phyloP scores from a whole-genome alignment of 2,888 invertebrate species.

The Augochlorella aurata region DNA sequence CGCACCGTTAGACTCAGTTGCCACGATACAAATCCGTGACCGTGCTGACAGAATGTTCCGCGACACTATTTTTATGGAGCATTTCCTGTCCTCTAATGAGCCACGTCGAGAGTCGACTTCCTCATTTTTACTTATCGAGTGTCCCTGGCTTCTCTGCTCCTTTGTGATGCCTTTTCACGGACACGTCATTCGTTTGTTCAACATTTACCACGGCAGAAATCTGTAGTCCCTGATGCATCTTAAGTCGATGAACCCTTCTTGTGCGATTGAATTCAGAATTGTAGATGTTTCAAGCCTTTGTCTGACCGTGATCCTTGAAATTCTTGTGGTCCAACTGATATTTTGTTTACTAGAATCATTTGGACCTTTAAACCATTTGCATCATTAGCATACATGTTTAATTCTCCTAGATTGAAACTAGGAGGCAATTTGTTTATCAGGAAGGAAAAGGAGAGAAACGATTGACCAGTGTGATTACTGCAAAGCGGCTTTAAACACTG shows the following conservation, averaged over 20 bases:
- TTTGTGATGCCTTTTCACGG: not conserved
- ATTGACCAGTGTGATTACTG: too few relatives aligned
- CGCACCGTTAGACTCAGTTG: not conserved
- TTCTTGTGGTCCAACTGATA: too few relatives aligned
- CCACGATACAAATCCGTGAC: conserved; percentile 4
- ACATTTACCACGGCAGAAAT: not conserved
- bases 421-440: too few relatives aligned
- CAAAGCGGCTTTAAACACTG: too few relatives aligned
- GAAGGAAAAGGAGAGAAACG: too few relatives aligned
- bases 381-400: too few relatives aligned
- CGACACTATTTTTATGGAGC: conserved; percentile 43
- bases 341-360: too few relatives aligned
- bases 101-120: conserved; percentile 37
- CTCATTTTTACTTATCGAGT: conserved; percentile 36
- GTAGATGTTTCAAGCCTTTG: too few relatives aligned
- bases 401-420: too few relatives aligned
- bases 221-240: conserved; percentile 11
- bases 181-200: conserved; percentile 12
- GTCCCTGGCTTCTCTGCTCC: not conserved
- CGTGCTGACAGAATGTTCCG: conserved; percentile 18
- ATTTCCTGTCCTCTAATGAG: conserved; percentile 47
- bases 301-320: too few relatives aligned
- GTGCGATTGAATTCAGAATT: not conserved
- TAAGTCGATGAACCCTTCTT: not conserved
- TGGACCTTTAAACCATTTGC: too few relatives aligned